These are phyloP conservation scores for Erinaceus europaeus DNA, from an alignment of 2,113 vertebrate species.

Conservation along the genomic window DNA sequence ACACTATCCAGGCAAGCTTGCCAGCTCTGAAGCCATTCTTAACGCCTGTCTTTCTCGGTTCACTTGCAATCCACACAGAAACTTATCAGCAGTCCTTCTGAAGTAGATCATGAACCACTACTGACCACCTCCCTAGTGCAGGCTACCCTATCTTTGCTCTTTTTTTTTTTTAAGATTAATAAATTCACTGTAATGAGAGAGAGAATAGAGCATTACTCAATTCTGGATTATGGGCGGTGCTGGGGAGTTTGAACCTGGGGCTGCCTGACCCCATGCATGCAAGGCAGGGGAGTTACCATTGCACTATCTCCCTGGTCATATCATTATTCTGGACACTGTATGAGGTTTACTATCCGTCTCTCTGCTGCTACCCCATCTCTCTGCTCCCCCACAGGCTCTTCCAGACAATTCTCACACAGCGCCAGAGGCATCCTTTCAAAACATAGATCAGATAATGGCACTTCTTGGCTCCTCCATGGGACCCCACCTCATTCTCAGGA, in stretches of 20 bases:
- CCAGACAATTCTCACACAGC: fast-evolving
- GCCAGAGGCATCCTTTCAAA: background rate
- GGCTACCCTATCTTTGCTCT: too few relatives aligned
- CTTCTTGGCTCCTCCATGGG: background rate
- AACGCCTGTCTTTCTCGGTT: background rate
- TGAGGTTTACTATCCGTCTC: background rate
- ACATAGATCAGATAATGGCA: background rate
- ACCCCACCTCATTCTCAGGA: background rate
- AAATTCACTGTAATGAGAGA: too few relatives aligned
- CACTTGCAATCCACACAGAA: background rate
- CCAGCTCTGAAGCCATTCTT: too few relatives aligned
- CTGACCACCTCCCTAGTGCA: background rate
- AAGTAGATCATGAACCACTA: fast-evolving
- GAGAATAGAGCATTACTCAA: too few relatives aligned
- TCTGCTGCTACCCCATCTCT: background rate
- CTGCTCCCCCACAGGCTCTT: background rate
- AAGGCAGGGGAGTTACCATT: too few relatives aligned
- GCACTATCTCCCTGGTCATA: too few relatives aligned
- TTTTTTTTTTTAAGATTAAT: too few relatives aligned
- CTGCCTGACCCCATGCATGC: too few relatives aligned
- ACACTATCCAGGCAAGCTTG: too few relatives aligned
- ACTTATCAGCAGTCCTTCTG: background rate
- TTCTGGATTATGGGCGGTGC: too few relatives aligned
- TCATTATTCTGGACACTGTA: too few relatives aligned
- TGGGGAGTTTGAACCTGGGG: too few relatives aligned